A percentile compares a stretch with the other conserved stretches of the same genome.
Evolutionary conservation across 2,113 vertebrate species (phyloP).

Genomic region (Geococcyx californianus): DNA sequence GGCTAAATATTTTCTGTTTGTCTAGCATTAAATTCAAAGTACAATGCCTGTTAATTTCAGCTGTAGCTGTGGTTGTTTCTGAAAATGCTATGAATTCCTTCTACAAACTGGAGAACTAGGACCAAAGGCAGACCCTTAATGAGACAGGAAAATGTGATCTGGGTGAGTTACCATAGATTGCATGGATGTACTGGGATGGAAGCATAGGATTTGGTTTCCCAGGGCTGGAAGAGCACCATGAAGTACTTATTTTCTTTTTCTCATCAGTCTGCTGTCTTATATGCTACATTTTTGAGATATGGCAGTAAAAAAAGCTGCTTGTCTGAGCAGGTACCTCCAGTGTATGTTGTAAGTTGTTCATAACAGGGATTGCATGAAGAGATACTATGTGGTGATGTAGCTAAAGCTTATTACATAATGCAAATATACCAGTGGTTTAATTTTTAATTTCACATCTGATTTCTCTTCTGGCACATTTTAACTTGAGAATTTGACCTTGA

Average conservation of each 20-base stretch:
- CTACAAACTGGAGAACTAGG: rapidly evolving
- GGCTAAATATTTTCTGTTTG: not conserved
- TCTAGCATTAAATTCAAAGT: not conserved
- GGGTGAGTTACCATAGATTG: not conserved
- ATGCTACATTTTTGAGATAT: not conserved
- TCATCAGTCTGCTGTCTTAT: not conserved
- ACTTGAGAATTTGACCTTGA: not conserved
- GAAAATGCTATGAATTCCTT: not conserved
- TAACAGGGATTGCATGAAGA: not conserved
- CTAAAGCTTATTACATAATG: not conserved
- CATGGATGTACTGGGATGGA: not conserved
- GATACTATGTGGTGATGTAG: not conserved
- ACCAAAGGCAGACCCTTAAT: not conserved
- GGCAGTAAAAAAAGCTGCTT: not conserved
- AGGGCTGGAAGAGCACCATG: rapidly evolving
- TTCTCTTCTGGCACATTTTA: not conserved
- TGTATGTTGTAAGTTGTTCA: not conserved
- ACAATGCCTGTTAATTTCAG: not conserved
- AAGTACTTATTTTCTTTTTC: not conserved
- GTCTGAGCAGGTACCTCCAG: not conserved
- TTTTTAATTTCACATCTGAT: not conserved
- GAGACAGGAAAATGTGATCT: not conserved
- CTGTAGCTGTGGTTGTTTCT: not conserved
- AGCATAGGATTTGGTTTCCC: not conserved
- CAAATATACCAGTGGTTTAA: not conserved